A percentile compares a stretch with the other conserved stretches of the same genome.
Conservation (phyloP, 1,140 invertebrate genomes). For the Sitophilus oryzae region DNA sequence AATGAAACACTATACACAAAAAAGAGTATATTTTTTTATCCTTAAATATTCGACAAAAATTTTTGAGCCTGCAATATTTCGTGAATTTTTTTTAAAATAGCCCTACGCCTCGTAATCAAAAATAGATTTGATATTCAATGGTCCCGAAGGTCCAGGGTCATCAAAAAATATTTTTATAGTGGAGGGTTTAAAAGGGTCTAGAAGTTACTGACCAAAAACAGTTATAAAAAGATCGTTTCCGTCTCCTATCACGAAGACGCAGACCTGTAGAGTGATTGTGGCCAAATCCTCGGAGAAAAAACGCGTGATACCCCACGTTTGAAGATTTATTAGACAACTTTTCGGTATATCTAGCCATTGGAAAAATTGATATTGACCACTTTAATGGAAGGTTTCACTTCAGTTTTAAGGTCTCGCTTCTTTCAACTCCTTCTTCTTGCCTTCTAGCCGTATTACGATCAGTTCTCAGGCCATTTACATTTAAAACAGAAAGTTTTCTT, state of each 20-base stretch:
- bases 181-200: conserved; percentile 19
- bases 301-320: conserved; percentile 11
- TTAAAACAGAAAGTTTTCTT: too few species aligned
- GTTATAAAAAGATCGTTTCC: conserved; percentile 23
- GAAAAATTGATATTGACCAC: conserved; percentile 24
- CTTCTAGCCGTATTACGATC: too few species aligned
- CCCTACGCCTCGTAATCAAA: too few species aligned
- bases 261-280: conserved; percentile 27
- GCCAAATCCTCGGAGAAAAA: conserved; percentile 21
- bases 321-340: conserved; percentile 19
- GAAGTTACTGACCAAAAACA: conserved; percentile 21
- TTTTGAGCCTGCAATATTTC: too few species aligned
- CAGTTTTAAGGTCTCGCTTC: neutral
- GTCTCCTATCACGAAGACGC: conserved; percentile 22
- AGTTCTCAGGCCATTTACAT: too few species aligned
- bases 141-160: neutral
- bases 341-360: conserved; percentile 17
- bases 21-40: too few species aligned
- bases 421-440: too few species aligned
- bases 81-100: too few species aligned
- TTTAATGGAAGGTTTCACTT: conserved; percentile 17
- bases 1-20: too few species aligned
- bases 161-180: conserved; percentile 19
- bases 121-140: neutral
- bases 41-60: too few species aligned